phyloP scores from a whole-genome alignment of 2,113 vertebrate species.

The Cercopithecus mona region DNA sequence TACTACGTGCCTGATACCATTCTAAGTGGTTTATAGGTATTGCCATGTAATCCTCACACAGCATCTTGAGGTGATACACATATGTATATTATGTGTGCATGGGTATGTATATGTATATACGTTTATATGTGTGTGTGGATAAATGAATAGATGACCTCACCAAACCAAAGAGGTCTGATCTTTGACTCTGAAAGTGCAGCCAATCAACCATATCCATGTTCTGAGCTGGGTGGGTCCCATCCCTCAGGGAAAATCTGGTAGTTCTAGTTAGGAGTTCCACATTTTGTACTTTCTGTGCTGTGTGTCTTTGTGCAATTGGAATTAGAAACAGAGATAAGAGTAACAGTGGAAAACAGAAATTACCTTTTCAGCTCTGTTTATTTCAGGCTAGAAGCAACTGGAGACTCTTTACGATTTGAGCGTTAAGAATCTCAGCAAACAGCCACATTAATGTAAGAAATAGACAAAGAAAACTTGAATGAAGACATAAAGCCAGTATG shows the following conservation, averaged over 20 bases:
- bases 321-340: neutral
- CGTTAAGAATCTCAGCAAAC: neutral
- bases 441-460: neutral
- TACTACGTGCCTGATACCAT: fast-evolving
- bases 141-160: neutral
- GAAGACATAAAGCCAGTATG: neutral
- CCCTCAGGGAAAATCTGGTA: neutral
- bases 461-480: neutral
- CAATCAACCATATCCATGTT: neutral
- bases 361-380: neutral
- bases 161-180: neutral
- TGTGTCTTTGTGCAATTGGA: neutral
- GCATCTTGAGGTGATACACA: neutral
- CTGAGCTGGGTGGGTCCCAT: neutral
- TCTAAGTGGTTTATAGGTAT: neutral
- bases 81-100: too few species aligned
- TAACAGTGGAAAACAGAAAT: neutral
- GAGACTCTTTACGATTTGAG: neutral
- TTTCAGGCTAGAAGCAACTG: neutral
- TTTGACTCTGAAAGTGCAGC: neutral
- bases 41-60: neutral
- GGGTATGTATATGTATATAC: neutral
- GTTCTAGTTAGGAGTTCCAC: neutral
- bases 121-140: neutral
- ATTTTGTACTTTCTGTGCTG: fast-evolving